Base-by-base conservation (phyloP, 2,888 invertebrate genomes). In the Tiliacea aurago region DNA sequence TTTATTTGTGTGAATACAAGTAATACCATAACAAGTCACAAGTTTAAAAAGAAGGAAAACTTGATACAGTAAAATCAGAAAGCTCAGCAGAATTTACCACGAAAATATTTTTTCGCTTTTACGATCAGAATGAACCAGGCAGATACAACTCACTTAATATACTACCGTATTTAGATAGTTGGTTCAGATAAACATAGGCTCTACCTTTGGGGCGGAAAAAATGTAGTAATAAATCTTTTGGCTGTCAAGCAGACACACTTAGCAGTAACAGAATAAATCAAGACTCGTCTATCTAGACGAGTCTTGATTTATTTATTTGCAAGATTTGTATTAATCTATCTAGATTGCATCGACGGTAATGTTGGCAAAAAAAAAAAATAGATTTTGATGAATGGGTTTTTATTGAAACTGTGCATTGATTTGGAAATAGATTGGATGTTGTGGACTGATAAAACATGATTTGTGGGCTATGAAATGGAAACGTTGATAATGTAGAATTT, bases 201-300 rank as follows among this genome's bases (percentile, higher is more conserved):
- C 84, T 88, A 91, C 91, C 91, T 92, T 91, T 85, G 84, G 84
- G 77, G 86, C 86, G 82, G 84, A 86, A 88, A 93, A 94, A 94
- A 94, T 93, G 91, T 85, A 78, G 87, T 84, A 87, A 93, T 94
- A 94, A 93, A 94, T 95, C 94, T 92, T 88, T 84, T 68, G 70
- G 88, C 92, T 93, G 94, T 94, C 95, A 93, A 91, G 92, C 90
- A 75, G 91, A 90, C 91, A 93, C 90, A 91, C 90, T 93, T 89
- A 87, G 88, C 87, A 67, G 89, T 91, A 87, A 91, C 90, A 87
- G 90, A 91, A 94, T 94, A 94, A 94, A 93, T 94, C 94, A 93
- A 91, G 91, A 85, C 88, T 87, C 66, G 71, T 80, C 74, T 85
- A 80, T n/a, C n/a, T n/a, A n/a, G n/a, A n/a, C n/a, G n/a, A n/a